These are phyloP conservation scores for Apteryx owenii DNA, from an alignment of 2,113 vertebrate genomes.

Conservation along the genomic window DNA sequence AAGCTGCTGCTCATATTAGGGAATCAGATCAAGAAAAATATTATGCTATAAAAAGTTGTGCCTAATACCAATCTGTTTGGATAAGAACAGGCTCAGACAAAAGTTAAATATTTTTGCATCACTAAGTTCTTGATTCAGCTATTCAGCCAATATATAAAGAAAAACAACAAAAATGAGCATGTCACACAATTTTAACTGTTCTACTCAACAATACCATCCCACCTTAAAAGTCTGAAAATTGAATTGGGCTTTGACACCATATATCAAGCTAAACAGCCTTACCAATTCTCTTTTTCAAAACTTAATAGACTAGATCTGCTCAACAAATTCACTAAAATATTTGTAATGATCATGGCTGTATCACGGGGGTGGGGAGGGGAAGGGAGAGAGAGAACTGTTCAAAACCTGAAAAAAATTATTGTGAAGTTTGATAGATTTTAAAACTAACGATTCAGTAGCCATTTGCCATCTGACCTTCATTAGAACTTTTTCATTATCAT, in stretches of 20 bases:
- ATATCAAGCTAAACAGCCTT: constrained; percentile 19
- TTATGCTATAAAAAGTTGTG: not conserved
- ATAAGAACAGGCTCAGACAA: not conserved
- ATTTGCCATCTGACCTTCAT: constrained; percentile 64
- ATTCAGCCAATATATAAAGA: not conserved
- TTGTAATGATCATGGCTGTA: not conserved
- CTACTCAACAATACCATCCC: not conserved
- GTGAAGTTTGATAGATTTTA: constrained; percentile 31
- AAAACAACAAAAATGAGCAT: not conserved
- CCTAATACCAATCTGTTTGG: too few species aligned
- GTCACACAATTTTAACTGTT: not conserved
- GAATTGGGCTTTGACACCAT: constrained; percentile 18
- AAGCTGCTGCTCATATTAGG: not conserved
- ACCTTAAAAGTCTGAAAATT: constrained; percentile 29
- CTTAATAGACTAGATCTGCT: constrained; percentile 6
- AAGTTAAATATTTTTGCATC: not conserved
- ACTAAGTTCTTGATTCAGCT: not conserved
- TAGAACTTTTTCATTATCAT: constrained; percentile 69
- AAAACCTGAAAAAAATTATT: constrained; percentile 36
- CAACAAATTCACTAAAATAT: constrained; percentile 24
- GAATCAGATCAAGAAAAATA: not conserved
- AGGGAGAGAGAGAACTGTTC: not conserved
- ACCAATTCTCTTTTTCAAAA: not conserved
- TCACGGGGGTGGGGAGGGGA: not conserved
- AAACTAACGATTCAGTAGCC: constrained; percentile 39